Percentiles rank a stretch among this genome's conserved stretches.
Evolutionary conservation across 2,888 invertebrate genomes (phyloP).

Genomic region (Synergus japonicus): DNA sequence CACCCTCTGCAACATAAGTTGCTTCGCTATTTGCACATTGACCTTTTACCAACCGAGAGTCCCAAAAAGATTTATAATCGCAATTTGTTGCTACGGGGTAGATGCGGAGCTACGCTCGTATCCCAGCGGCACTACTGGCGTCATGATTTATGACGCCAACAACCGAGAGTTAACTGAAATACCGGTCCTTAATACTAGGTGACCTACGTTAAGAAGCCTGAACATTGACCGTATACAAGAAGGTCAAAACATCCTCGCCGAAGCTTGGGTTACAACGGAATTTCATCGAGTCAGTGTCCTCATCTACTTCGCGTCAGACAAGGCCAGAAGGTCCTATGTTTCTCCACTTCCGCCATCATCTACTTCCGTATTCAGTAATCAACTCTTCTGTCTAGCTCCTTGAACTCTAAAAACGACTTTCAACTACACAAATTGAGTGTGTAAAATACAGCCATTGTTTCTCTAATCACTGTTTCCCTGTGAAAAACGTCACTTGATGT

Average conservation of each 20-base stretch:
- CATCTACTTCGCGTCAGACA: neutral
- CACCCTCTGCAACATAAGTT: slow-evolving; percentile 15
- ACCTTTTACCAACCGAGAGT: slow-evolving; percentile 44
- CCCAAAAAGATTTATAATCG: slow-evolving; percentile 55
- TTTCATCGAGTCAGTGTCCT: slow-evolving; percentile 51
- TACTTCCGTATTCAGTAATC: slow-evolving; percentile 4
- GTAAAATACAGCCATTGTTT: neutral
- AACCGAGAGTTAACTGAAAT: slow-evolving; percentile 59
- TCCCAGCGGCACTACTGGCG: slow-evolving; percentile 50
- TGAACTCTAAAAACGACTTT: neutral
- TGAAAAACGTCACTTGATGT: slow-evolving; percentile 10
- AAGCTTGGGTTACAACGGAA: slow-evolving; percentile 49
- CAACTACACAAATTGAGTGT: slow-evolving; percentile 4
- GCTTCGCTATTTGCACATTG: slow-evolving; percentile 24
- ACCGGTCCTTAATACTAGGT: slow-evolving; percentile 56
- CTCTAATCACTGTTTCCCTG: neutral
- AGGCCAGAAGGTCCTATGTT: neutral
- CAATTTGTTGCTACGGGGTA: slow-evolving; percentile 49
- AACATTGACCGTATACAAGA: slow-evolving; percentile 7
- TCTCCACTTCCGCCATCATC: neutral
- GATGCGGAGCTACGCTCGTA: slow-evolving; percentile 49
- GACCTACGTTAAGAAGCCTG: slow-evolving; percentile 55
- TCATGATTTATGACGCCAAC: slow-evolving; percentile 58
- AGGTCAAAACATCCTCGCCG: slow-evolving; percentile 37
- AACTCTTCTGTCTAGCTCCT: neutral